phyloP scores from a whole-genome alignment of 1,140 invertebrate species.

The Amyelois transitella region DNA sequence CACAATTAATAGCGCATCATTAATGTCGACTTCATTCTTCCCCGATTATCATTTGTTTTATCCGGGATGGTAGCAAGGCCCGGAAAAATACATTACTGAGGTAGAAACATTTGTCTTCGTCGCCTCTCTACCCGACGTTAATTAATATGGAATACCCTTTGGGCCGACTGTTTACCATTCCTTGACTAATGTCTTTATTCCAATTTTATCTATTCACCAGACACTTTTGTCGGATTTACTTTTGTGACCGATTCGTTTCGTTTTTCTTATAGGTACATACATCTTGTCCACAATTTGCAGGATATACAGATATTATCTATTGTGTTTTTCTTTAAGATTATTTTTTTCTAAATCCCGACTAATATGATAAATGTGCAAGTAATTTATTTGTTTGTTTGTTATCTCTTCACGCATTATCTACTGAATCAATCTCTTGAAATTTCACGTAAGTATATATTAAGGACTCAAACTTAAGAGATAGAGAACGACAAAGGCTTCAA shows the following conservation, averaged over 20 bases:
- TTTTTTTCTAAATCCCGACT: no score
- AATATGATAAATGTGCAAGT: no score
- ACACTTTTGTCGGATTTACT: neutral
- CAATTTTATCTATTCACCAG: constrained; percentile 27
- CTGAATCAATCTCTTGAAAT: no score
- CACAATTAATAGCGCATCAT: constrained; percentile 58
- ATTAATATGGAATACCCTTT: constrained; percentile 74
- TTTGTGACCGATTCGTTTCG: neutral
- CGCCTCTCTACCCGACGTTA: constrained; percentile 57
- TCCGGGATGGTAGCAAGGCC: constrained; percentile 43
- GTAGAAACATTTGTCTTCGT: constrained; percentile 68
- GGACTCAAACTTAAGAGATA: no score
- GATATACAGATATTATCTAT: no score
- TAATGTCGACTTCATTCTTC: constrained; percentile 71
- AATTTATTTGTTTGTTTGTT: no score
- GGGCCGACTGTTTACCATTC: constrained; percentile 55
- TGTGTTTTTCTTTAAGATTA: no score
- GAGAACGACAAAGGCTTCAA: no score
- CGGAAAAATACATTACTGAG: constrained; percentile 70
- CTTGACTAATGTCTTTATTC: constrained; percentile 64
- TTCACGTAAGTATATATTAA: no score
- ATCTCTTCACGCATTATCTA: no score
- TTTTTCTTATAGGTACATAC: no score
- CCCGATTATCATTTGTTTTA: constrained; percentile 72
- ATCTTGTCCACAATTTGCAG: neutral